A percentile compares a stretch with the other conserved stretches of the same genome.
phyloP scores from a whole-genome alignment of 2,113 vertebrate genomes.

The Chaetura pelagica region DNA sequence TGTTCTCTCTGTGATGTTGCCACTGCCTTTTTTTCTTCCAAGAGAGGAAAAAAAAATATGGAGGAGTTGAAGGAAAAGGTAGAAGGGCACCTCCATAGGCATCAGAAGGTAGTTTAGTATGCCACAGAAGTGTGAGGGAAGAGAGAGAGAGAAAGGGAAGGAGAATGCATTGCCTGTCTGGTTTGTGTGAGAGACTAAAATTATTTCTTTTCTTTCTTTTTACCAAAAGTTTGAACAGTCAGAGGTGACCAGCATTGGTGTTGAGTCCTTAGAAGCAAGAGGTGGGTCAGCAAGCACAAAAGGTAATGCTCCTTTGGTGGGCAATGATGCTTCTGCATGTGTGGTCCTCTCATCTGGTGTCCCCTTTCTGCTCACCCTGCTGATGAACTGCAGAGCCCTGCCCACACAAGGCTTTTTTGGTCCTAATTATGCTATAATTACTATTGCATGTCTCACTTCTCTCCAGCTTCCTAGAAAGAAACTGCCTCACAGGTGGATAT shows the following conservation, averaged over 20 bases:
- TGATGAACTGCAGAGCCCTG: background rate
- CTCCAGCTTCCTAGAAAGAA: background rate
- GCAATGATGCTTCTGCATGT: accelerated
- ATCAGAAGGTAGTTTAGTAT: background rate
- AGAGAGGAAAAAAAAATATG: background rate
- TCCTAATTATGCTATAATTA: background rate
- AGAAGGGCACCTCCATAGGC: background rate
- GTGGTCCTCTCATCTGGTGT: accelerated
- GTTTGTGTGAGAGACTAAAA: background rate
- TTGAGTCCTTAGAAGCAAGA: slow-evolving; percentile 25
- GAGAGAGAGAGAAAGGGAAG: background rate
- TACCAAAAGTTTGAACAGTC: slow-evolving; percentile 21
- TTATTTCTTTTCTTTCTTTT: slow-evolving; percentile 1
- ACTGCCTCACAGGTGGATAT: background rate
- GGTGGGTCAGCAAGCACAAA: slow-evolving; percentile 21
- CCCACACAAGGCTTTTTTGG: background rate
- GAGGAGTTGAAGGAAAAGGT: background rate
- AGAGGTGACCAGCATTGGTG: background rate
- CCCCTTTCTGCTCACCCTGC: background rate
- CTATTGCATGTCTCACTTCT: background rate
- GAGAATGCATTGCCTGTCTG: background rate
- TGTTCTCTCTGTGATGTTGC: background rate
- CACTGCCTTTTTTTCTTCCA: background rate
- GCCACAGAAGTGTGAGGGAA: background rate
- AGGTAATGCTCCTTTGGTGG: slow-evolving; percentile 40